phyloP scores from a whole-genome alignment of 2,113 vertebrate genomes.

The Alligator mississippiensis region DNA sequence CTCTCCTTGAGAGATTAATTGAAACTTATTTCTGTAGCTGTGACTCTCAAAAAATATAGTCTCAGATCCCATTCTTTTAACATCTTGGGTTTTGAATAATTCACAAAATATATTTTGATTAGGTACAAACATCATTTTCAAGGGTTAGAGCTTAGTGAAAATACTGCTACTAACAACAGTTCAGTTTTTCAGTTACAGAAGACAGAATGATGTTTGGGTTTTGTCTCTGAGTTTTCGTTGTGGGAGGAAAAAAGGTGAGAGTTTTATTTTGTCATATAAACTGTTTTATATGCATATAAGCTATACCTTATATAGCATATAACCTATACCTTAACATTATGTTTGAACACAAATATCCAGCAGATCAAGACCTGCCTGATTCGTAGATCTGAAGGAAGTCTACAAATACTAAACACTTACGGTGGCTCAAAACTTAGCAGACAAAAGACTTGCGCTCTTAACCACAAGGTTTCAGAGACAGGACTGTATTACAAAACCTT shows the following conservation, averaged over 20 bases:
- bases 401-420: not conserved
- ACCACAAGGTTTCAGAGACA: not conserved
- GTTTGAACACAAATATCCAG: not conserved
- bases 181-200: not conserved
- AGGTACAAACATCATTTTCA: rapidly evolving
- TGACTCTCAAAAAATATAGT: not conserved
- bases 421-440: not conserved
- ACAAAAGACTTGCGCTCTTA: not conserved
- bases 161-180: not conserved
- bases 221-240: not conserved
- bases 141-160: not conserved
- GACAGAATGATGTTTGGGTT: rapidly evolving
- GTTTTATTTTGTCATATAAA: rapidly evolving
- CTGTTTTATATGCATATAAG: too few species aligned
- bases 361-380: not conserved
- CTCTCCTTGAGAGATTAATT: not conserved
- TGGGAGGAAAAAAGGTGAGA: rapidly evolving
- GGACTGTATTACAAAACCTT: not conserved
- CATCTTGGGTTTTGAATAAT: not conserved
- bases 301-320: too few species aligned
- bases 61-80: not conserved
- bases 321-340: not conserved
- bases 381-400: not conserved
- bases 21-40: not conserved
- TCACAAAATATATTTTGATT: not conserved